These are phyloP conservation scores for Alloscopus bannaensis DNA, from an alignment of 2,888 invertebrate genomes.

Conservation along the genomic window DNA sequence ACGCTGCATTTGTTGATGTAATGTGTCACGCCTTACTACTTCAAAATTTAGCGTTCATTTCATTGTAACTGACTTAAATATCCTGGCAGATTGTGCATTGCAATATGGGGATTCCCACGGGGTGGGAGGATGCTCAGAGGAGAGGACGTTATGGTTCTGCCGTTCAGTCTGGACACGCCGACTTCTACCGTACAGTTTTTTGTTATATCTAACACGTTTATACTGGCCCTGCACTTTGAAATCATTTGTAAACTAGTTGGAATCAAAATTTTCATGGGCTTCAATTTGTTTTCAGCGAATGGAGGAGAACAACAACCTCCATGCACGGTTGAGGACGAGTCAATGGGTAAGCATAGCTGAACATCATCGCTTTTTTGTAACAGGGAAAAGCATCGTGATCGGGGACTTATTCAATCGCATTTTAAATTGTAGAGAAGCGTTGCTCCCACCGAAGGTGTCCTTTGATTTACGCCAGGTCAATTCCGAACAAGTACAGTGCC, in stretches of 20 bases:
- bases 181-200: constrained; percentile 54
- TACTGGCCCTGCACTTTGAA: neutral
- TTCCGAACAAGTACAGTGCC: neutral
- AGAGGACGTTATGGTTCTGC: constrained; percentile 11
- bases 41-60: constrained; percentile 7
- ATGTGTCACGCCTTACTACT: neutral
- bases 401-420: neutral
- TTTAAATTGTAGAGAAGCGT: neutral
- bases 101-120: neutral
- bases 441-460: constrained; percentile 20
- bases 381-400: neutral
- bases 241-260: neutral
- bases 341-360: neutral
- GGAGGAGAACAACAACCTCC: neutral
- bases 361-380: neutral
- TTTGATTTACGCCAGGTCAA: neutral
- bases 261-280: neutral
- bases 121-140: neutral
- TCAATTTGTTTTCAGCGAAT: neutral
- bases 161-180: constrained; percentile 36
- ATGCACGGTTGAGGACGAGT: neutral
- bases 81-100: constrained; percentile 3
- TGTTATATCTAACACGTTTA: neutral
- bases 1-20: constrained; percentile 46
- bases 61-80: neutral